Percentiles rank a stretch among this genome's conserved stretches.
Conservation (phyloP, 2,888 invertebrate species). For the Byasa hedistus region DNA sequence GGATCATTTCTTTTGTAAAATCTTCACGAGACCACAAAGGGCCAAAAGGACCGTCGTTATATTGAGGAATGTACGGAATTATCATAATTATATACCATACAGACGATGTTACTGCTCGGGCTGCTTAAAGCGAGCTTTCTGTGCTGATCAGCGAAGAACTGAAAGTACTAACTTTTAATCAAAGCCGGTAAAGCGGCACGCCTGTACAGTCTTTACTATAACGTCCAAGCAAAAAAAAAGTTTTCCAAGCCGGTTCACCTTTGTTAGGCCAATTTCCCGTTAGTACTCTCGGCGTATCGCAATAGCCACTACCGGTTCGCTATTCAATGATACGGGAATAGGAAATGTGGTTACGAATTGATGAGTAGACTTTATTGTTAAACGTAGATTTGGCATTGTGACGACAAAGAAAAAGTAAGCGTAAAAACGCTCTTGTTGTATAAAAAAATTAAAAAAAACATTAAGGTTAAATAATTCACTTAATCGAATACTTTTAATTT, state of each 20-base stretch:
- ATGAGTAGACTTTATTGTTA: constrained; percentile 6
- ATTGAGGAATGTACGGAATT: too few species aligned
- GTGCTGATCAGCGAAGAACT: neutral
- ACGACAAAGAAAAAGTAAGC: neutral
- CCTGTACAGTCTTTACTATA: constrained; percentile 7
- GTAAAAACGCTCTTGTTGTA: neutral
- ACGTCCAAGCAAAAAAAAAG: constrained; percentile 32
- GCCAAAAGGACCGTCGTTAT: too few species aligned
- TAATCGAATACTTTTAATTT: neutral
- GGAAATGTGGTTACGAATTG: constrained; percentile 16
- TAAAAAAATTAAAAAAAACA: neutral
- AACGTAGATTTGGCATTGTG: neutral
- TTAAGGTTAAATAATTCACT: neutral
- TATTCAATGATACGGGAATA: constrained; percentile 15
- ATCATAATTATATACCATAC: too few species aligned
- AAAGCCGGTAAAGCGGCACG: constrained; percentile 13
- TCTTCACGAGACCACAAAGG: too few species aligned
- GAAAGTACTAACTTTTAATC: constrained; percentile 7
- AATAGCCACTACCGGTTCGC: constrained; percentile 19
- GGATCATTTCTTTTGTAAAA: too few species aligned
- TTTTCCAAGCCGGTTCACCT: constrained; percentile 39
- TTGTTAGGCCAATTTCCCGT: constrained; percentile 38
- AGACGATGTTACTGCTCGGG: too few species aligned
- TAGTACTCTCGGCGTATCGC: constrained; percentile 20
- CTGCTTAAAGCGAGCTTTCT: neutral